Evolutionary conservation across 2,888 invertebrate species (phyloP), one percentile per base, ranked within the genome.

Genomic region (Zeuzera pyrina): DNA sequence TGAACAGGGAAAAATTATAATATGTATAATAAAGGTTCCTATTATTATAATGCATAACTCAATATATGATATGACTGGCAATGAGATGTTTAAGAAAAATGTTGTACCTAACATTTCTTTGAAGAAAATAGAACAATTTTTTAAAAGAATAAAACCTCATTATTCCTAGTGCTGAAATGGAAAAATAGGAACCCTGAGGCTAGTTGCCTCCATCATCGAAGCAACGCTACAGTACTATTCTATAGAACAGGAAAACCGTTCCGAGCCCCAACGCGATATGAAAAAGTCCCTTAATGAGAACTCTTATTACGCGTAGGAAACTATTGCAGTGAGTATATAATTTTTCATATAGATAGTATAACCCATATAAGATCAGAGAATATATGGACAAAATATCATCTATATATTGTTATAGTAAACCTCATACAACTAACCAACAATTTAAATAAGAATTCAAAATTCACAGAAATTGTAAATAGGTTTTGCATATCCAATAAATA

Each of bases 121-220:
- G n/a, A n/a, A n/a, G n/a, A n/a, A n/a, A n/a, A n/a, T n/a, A n/a
- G n/a, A n/a, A n/a, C n/a, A n/a, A n/a, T n/a, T n/a, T n/a, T n/a
- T n/a, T n/a, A n/a, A n/a, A n/a, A n/a, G n/a, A n/a, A n/a, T n/a
- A 44, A 59, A 57, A 56, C 53, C 66, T 76, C 72, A 71, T 74
- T 72, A 73, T 64, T 44, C 41, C 47, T 57, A 54, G 68, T 61
- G 65, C 61, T 67, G n/a, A 71, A 73, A 69, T 63, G 64, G 61
- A 62, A 68, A 72, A 71, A 57, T 56, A 63, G 44, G 41, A 45
- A 52, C 55, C 62, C 62, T 47, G 44, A 51, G 59, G 64, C 55
- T 48, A 47, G 50, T 41, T 36, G 53, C 56, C 53, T 52, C 57
- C 57, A 53, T 55, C 45, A 44, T 61, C 68, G 74, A 68, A 70